phyloP scores from a whole-genome alignment of 1,140 invertebrate species.

The Dryas iulia region DNA sequence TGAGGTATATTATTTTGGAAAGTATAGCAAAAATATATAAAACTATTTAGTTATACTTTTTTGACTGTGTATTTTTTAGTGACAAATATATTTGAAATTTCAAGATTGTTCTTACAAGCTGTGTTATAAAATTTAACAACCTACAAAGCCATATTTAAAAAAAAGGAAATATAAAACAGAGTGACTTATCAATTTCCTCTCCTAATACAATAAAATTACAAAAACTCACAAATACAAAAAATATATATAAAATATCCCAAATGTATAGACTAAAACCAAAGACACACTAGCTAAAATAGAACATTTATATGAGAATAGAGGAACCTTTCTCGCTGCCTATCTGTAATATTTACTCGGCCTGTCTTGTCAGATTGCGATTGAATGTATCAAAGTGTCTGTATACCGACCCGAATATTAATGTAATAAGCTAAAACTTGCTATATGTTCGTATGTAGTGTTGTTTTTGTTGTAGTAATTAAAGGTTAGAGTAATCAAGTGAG shows the following conservation, averaged over 20 bases:
- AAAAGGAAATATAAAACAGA: too few species aligned
- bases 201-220: too few species aligned
- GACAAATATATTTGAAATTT: too few species aligned
- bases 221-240: too few species aligned
- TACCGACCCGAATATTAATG: background rate
- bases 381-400: slow-evolving; percentile 42
- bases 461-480: background rate
- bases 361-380: slow-evolving; percentile 48
- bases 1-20: too few species aligned
- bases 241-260: background rate
- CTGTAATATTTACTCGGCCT: slow-evolving; percentile 49
- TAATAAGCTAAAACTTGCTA: background rate
- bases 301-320: slow-evolving; percentile 52
- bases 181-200: too few species aligned
- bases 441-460: background rate
- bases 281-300: slow-evolving; percentile 30
- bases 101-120: too few species aligned
- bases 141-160: too few species aligned
- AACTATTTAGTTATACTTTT: too few species aligned
- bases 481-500: background rate
- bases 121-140: too few species aligned
- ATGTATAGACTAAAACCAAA: background rate
- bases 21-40: too few species aligned
- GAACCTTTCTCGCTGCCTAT: slow-evolving; percentile 46
- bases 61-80: too few species aligned